These are phyloP conservation scores for Talpa occidentalis DNA, from an alignment of 2,113 vertebrate genomes.

Conservation along the genomic window DNA sequence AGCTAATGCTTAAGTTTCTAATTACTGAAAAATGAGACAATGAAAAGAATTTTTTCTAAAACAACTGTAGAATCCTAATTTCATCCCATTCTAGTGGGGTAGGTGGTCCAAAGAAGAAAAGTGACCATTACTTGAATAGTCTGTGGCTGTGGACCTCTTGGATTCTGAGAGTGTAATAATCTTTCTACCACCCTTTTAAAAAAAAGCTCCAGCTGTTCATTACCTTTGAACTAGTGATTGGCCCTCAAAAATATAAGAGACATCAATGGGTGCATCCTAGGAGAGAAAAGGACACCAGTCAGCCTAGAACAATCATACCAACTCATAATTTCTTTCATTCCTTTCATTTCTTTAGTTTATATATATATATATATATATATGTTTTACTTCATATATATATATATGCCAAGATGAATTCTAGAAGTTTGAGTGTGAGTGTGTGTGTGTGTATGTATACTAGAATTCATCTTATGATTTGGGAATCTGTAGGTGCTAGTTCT, in stretches of 20 bases:
- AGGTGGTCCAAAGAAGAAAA: constrained; percentile 40
- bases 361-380: no score
- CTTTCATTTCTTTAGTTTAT: neutral
- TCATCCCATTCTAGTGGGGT: constrained; percentile 26
- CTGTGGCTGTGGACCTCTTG: neutral
- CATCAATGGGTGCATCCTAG: constrained; percentile 87
- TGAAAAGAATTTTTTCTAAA: neutral
- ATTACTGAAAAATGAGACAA: constrained; percentile 27
- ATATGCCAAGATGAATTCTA: no score
- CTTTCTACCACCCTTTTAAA: constrained; percentile 9
- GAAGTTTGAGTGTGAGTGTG: no score
- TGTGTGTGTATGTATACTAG: neutral
- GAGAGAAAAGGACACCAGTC: constrained; percentile 64
- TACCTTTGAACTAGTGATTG: constrained; percentile 87
- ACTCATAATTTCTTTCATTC: neutral
- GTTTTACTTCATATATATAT: no score
- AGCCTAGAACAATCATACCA: neutral
- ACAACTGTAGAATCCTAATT: constrained; percentile 28
- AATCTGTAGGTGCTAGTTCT: constrained; percentile 19
- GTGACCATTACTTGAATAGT: constrained; percentile 19
- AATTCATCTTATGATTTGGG: constrained; percentile 5
- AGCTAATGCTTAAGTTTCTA: constrained; percentile 52
- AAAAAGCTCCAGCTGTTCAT: constrained; percentile 49
- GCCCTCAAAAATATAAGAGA: constrained; percentile 90
- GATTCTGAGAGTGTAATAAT: neutral